A percentile compares a stretch with the other conserved stretches of the same genome.
These are phyloP conservation scores for Zelleria hepariella DNA, from an alignment of 2,888 invertebrate species.

Conservation along the genomic window DNA sequence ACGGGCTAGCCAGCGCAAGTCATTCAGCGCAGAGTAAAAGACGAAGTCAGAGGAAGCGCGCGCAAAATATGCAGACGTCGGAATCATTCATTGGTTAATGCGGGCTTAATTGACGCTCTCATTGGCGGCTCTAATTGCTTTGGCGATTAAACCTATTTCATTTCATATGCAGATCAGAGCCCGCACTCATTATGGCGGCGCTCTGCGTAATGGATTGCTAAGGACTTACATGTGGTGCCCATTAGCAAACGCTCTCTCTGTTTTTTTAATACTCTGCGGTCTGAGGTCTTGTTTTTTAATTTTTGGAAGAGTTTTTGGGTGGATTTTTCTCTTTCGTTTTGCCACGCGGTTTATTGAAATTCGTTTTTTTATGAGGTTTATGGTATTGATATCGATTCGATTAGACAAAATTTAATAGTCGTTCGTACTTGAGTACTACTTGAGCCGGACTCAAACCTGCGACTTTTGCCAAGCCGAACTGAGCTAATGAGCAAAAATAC, in stretches of 20 bases:
- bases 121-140: constrained; percentile 28
- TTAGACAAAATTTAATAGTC: too few species aligned
- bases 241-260: neutral
- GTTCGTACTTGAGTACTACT: too few species aligned
- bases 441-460: too few species aligned
- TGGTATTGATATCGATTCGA: too few species aligned
- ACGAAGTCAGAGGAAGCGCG: neutral
- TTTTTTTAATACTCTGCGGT: neutral
- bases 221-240: neutral
- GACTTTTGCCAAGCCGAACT: too few species aligned
- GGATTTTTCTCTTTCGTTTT: too few species aligned
- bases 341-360: too few species aligned
- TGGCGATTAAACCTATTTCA: constrained; percentile 27
- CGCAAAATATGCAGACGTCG: neutral
- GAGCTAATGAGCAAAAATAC: too few species aligned
- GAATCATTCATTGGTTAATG: constrained; percentile 11
- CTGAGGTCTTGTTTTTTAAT: neutral
- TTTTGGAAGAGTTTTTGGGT: neutral
- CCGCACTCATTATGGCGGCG: constrained; percentile 11
- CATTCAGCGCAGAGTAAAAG: neutral
- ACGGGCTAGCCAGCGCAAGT: too few species aligned
- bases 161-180: constrained; percentile 22
- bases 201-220: constrained; percentile 5
- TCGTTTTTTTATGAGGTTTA: too few species aligned
- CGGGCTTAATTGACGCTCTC: constrained; percentile 27